phyloP scores from a whole-genome alignment of 2,888 invertebrate species.

The Lasioglossum morio region DNA sequence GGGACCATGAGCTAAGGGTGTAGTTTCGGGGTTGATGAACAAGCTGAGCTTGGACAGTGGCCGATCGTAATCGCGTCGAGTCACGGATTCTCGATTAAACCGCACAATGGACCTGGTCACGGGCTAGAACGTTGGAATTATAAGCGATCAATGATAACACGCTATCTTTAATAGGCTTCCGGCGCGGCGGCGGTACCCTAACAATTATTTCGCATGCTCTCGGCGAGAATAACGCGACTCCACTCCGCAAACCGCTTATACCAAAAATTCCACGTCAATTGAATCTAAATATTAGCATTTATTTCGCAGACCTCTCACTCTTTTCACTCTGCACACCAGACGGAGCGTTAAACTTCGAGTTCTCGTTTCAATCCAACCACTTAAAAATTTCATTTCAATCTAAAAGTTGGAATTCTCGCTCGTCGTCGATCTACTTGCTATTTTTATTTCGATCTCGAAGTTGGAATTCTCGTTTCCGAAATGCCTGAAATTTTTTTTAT shows the following conservation, averaged over 20 bases:
- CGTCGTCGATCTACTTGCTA: not conserved
- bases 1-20: not conserved
- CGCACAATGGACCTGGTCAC: constrained; percentile 52
- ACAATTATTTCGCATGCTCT: constrained; percentile 39
- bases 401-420: not conserved
- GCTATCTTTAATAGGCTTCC: constrained; percentile 54
- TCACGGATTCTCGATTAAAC: constrained; percentile 64
- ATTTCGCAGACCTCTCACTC: not conserved
- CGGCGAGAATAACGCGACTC: constrained; percentile 21
- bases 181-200: not conserved
- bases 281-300: not conserved
- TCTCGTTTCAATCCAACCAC: not conserved
- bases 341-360: not conserved
- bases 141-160: constrained; percentile 52
- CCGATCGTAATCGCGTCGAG: constrained; percentile 44
- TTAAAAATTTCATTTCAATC: constrained; percentile 6
- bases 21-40: constrained; percentile 41
- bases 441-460: not conserved
- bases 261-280: not conserved
- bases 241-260: not conserved
- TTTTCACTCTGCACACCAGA: not conserved
- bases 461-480: not conserved
- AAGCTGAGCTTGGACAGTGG: constrained; percentile 45
- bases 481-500: not conserved
- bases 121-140: constrained; percentile 36